These are phyloP conservation scores for Orius insidiosus DNA, from an alignment of 1,140 invertebrate species.

Conservation along the genomic window DNA sequence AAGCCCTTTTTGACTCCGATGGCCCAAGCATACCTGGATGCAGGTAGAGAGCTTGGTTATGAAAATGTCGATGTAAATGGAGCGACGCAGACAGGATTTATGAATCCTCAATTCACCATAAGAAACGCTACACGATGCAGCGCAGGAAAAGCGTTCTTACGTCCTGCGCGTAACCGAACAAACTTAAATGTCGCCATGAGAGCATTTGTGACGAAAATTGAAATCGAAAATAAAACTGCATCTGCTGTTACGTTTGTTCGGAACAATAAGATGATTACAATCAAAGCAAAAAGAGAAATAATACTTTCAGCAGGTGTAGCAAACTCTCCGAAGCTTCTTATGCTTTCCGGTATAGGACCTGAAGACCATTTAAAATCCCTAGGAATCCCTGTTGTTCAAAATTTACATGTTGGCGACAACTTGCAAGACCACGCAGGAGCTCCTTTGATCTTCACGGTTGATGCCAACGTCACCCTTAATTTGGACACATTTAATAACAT, in stretches of 20 bases:
- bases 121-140: slow-evolving; percentile 69
- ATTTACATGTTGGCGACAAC: slow-evolving; percentile 28
- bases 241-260: slow-evolving; percentile 13
- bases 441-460: slow-evolving; percentile 40
- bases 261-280: slow-evolving; percentile 1
- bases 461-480: slow-evolving; percentile 30
- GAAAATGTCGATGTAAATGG: slow-evolving; percentile 52
- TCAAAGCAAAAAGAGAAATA: slow-evolving; percentile 37
- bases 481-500: slow-evolving; percentile 36
- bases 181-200: slow-evolving; percentile 67
- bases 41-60: slow-evolving; percentile 50
- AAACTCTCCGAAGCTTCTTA: slow-evolving; percentile 51
- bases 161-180: slow-evolving; percentile 40
- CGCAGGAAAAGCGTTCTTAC: slow-evolving; percentile 70
- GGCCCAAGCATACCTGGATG: slow-evolving; percentile 40
- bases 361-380: slow-evolving; percentile 18
- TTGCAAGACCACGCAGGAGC: slow-evolving; percentile 38
- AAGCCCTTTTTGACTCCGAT: slow-evolving; percentile 2
- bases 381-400: slow-evolving; percentile 21
- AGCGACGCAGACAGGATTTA: slow-evolving; percentile 49
- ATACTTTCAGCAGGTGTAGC: slow-evolving; percentile 50
- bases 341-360: slow-evolving; percentile 43
- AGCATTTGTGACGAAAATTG: slow-evolving; percentile 49
- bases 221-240: slow-evolving; percentile 33
- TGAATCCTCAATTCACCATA: slow-evolving; percentile 38